Base-by-base conservation (phyloP, 1,140 invertebrate species). In the Drosophila oshimai region DNA sequence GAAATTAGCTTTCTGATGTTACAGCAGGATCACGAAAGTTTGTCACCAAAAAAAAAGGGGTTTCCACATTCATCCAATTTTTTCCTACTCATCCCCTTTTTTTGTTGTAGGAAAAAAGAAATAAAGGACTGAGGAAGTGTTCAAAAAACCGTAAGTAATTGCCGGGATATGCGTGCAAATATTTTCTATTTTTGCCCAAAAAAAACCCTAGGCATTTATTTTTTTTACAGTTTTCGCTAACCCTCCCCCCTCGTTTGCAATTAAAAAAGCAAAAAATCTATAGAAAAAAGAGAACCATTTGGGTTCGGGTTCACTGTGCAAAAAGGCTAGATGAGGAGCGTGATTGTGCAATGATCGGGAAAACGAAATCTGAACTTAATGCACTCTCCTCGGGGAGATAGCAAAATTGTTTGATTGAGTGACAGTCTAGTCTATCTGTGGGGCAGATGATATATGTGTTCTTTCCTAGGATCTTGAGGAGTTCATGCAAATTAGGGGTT, bases 111-210 rank as follows among this genome's bases (percentile, higher is more conserved):
- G 3, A 12, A 0, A 24, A 24, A 18, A 26, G 9, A 55, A 33
- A 26, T n/a, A 34, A 13, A 17, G 7, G 7, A 3, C 15, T 17
- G 17, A 31, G 46, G 20, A 67, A 81, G 62, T 75, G 80, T 72
- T 78, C 80, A 86, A 33, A 76, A 80, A 71, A 73, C 81, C 81
- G 80, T 86, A 86, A 86, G 67, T 86, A 86, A 84, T 86, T 84
- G 75, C 71, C 45, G 76, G 75, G 75, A 86, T 86, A 86, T 75
- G 53, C 80, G 80, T 86, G 80, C 80, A 86, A 86, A 86, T 75
- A 86, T 86, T 86, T 80, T 73, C 49, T 41, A 53, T 76, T 83
- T 86, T 86, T 75, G 75, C 81, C 80, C 80, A 79, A 84, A 84
- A 84, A 84, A 84, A 80, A 74, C 44, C 46, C 51, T 50, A 54